Conservation (phyloP, 2,888 invertebrate genomes). For the Hypercompe scribonia region DNA sequence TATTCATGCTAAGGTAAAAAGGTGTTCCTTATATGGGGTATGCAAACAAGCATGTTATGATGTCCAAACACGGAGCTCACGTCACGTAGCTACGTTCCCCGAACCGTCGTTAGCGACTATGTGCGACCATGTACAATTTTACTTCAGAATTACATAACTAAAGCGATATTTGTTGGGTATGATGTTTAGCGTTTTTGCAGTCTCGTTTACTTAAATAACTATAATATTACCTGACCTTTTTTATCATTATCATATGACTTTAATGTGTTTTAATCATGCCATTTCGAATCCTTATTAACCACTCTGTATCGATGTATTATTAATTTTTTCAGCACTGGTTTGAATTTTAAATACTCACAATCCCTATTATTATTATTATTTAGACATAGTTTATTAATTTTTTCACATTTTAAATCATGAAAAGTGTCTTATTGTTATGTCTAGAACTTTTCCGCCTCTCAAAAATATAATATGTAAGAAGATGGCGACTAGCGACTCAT, state of each 20-base stretch:
- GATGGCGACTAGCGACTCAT: too few species aligned
- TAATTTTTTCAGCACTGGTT: too few species aligned
- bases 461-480: too few species aligned
- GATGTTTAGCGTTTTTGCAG: neutral
- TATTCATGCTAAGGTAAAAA: slow-evolving; percentile 15
- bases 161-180: neutral
- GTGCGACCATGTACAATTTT: slow-evolving; percentile 19
- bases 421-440: too few species aligned
- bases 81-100: slow-evolving; percentile 20
- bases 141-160: slow-evolving; percentile 6
- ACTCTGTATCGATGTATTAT: too few species aligned
- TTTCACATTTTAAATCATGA: too few species aligned
- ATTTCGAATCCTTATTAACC: neutral
- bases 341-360: neutral
- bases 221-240: too few species aligned
- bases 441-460: too few species aligned
- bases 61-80: slow-evolving; percentile 19
- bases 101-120: slow-evolving; percentile 25
- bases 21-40: slow-evolving; percentile 20
- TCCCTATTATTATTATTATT: too few species aligned
- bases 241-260: too few species aligned
- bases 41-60: slow-evolving; percentile 23
- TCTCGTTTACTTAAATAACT: neutral
- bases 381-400: too few species aligned
- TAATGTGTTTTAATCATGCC: neutral